Evolutionary conservation across 2,113 vertebrate genomes (phyloP), one percentile per base, ranked within the genome.

Genomic region (Indicator maculatus): DNA sequence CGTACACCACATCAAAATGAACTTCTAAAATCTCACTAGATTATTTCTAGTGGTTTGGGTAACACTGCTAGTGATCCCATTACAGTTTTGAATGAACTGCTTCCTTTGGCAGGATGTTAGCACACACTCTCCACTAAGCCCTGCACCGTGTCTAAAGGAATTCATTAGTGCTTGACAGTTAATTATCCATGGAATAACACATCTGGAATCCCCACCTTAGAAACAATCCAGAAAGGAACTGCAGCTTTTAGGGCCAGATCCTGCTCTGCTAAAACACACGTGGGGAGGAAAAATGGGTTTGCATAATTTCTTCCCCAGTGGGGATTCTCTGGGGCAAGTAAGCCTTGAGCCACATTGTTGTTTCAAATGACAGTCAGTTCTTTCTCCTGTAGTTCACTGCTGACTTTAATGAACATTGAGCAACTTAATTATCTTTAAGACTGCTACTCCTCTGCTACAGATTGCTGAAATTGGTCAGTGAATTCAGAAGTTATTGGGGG

Each of bases 291-390:
- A 71, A 63, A 70, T 38, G 13, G 10, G 19, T 88, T 88, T 47
- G 28, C 58, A 47, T 71, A 83, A 78, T 83, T 83, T 36, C 88
- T 64, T 94, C n/a, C 39, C 39, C 0, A 0, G 13, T 21, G 65
- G 31, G 61, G 61, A 90, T 93, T 92, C 72, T 92, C 72, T 78
- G 73, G 76, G 76, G 72, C 76, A 78, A 78, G 36, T 83, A 83
- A 71, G 61, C 30, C 16, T 67, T 90, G 83, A 91, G 76, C 71
- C 41, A 53, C 36, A 16, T 28, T 75, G 80, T 73, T 95, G 83
- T 70, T 94, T 86, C 88, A 93, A 93, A 88, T 82, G 64, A 91
- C 80, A 91, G 0, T 50, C 86, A 41, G 19, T 67, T 90, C 74
- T 84, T 93, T 93, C 65, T 94, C 79, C 69, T 81, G 83, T 71